These are phyloP conservation scores for Epsilonema sp. DNA, from an alignment of 2,888 invertebrate genomes.

Conservation along the genomic window DNA sequence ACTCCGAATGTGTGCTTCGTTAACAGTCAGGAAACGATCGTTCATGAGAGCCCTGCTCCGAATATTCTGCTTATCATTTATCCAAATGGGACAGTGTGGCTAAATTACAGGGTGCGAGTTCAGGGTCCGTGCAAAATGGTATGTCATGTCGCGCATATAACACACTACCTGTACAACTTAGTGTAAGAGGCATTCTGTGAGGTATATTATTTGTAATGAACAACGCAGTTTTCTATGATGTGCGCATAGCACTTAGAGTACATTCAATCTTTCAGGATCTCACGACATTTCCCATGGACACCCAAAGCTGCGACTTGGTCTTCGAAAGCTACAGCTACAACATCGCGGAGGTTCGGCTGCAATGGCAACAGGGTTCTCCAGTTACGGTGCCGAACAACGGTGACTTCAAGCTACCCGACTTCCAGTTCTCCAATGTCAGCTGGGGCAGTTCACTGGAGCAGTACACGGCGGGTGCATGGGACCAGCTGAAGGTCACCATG, in stretches of 20 bases:
- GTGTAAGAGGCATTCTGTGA: too few relatives aligned
- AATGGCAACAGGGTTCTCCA: conserved; percentile 1
- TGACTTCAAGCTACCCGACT: conserved; percentile 1
- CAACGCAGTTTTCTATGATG: too few relatives aligned
- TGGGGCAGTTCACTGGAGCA: background rate
- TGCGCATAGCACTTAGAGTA: too few relatives aligned
- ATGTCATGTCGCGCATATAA: too few relatives aligned
- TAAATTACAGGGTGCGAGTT: conserved; percentile 3
- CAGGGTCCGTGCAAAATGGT: conserved; percentile 6
- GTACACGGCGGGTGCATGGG: conserved; percentile 7
- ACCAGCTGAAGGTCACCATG: conserved; percentile 6
- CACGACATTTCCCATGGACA: conserved; percentile 6
- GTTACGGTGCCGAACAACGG: background rate
- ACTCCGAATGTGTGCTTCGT: conserved; percentile 7
- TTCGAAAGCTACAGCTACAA: conserved; percentile 6
- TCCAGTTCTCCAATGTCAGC: conserved; percentile 1
- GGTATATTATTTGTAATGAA: too few relatives aligned
- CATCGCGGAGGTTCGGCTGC: conserved; percentile 6
- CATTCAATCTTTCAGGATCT: too few relatives aligned
- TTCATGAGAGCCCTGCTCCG: conserved; percentile 2
- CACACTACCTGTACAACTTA: too few relatives aligned
- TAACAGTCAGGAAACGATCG: conserved; percentile 1
- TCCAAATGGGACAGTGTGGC: conserved; percentile 8
- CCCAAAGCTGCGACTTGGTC: conserved; percentile 2
- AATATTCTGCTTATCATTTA: conserved; percentile 6